Evolutionary conservation across 2,113 vertebrate genomes (phyloP).

Genomic region (Acrocephalus arundinaceus): DNA sequence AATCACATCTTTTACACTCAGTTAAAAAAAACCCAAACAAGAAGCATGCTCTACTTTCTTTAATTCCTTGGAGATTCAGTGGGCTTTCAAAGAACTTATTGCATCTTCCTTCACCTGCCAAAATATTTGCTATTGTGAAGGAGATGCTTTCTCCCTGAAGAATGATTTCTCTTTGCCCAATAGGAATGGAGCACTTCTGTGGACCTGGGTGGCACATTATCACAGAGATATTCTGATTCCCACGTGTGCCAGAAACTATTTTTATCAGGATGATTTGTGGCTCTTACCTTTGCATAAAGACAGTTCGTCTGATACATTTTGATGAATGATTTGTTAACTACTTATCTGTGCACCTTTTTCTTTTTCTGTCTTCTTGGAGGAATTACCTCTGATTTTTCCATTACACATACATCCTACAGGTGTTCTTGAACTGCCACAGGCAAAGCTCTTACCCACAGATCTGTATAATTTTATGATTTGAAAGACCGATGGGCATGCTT

Average conservation of each 20-base stretch:
- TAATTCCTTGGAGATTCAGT: background rate
- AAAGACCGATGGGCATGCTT: background rate
- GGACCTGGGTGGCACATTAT: background rate
- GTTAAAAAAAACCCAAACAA: background rate
- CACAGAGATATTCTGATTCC: background rate
- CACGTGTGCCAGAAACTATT: background rate
- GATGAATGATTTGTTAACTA: background rate
- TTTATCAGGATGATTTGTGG: background rate
- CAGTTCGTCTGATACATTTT: background rate
- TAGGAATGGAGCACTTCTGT: background rate
- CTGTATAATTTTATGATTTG: background rate
- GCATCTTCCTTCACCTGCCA: background rate
- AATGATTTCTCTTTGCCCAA: background rate
- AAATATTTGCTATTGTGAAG: background rate
- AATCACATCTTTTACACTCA: background rate
- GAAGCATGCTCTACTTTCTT: background rate
- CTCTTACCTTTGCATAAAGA: background rate
- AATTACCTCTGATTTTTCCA: background rate
- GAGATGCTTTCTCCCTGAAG: background rate
- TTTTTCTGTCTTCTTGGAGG: background rate
- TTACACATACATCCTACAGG: background rate
- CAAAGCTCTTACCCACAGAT: background rate
- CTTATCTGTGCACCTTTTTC: background rate
- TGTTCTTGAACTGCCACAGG: background rate
- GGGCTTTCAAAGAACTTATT: background rate